Evolutionary conservation across 1,140 invertebrate genomes (phyloP), one percentile per base, ranked within the genome.

Genomic region (Odontomachus brunneus): DNA sequence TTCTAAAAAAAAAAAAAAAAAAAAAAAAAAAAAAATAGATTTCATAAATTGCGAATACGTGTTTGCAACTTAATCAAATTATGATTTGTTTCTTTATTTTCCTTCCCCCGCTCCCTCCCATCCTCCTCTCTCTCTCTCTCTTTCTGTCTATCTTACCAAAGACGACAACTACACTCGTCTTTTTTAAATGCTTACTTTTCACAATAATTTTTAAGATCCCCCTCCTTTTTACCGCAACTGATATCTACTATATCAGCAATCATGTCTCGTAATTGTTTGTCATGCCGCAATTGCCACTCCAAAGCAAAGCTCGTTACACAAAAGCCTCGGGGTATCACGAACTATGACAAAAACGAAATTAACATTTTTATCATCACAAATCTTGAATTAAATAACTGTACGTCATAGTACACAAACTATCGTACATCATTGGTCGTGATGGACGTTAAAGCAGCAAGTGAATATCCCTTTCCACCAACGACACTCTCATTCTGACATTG

Each of bases 391-490:
- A n/a, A n/a, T n/a, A n/a, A n/a, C n/a, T n/a, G n/a, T n/a, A n/a
- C n/a, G n/a, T n/a, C n/a, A n/a, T n/a, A n/a, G n/a, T n/a, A n/a
- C n/a, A n/a, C n/a, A n/a, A 33, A 33, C 29, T 3, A 33, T 5
- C 62, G 60, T 91, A 95, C 95, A 87, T 95, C 86, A 57, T 91
- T 78, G 7, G 92, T 87, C 62, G 95, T 89, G 33, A 96, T 89
- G 0, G 94, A 94, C 3, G 94, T 93, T 29, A 97, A 89, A 15
- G 96, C 87, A 2, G 96, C 96, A 9, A 97, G 91, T 1, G 97
- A 97, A 12, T 95, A 95, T 38, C 96, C 97, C 92, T 97, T 97
- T 0, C 96, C 97, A 1, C 97, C 97, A 0, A 96, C 96, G n/a
- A 96, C n/a, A n/a, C 51, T 82, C 72, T 90, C 89, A 38, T 89